Conservation (phyloP, 2,113 vertebrate genomes). For the Edolisoma coerulescens region DNA sequence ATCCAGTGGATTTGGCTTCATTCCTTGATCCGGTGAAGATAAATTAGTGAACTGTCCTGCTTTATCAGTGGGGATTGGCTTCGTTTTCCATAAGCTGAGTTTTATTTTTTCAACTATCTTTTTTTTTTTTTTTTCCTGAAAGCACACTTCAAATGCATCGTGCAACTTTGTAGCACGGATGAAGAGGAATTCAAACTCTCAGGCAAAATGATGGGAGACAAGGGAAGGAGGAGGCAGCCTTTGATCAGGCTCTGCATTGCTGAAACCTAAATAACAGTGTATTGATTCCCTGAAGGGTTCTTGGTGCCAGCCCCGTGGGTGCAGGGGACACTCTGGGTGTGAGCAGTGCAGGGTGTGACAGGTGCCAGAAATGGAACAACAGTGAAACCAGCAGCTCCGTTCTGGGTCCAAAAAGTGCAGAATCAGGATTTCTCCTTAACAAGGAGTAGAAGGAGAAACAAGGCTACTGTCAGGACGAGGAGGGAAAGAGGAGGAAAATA, state of each 20-base stretch:
- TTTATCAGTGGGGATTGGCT: not conserved
- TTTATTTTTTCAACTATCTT: not conserved
- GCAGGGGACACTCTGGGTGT: not conserved
- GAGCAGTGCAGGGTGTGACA: not conserved
- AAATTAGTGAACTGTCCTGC: not conserved
- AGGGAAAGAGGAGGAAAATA: not conserved
- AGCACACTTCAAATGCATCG: not conserved
- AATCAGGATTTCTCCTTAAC: not conserved
- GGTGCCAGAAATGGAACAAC: accelerated
- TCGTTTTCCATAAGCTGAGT: not conserved
- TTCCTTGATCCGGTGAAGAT: not conserved
- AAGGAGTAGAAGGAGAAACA: not conserved
- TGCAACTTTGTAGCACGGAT: not conserved
- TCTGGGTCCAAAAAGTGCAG: not conserved
- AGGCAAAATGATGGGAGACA: not conserved
- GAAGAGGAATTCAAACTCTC: not conserved
- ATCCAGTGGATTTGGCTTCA: not conserved
- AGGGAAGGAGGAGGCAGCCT: not conserved
- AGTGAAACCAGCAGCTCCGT: not conserved
- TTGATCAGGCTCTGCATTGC: not conserved
- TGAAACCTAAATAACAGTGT: not conserved
- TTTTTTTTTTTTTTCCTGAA: not conserved
- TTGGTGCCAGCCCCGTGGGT: not conserved
- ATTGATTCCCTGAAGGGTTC: not conserved
- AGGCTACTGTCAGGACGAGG: not conserved